Conservation (phyloP, 2,113 vertebrate genomes). For the Neomonachus schauinslandi region DNA sequence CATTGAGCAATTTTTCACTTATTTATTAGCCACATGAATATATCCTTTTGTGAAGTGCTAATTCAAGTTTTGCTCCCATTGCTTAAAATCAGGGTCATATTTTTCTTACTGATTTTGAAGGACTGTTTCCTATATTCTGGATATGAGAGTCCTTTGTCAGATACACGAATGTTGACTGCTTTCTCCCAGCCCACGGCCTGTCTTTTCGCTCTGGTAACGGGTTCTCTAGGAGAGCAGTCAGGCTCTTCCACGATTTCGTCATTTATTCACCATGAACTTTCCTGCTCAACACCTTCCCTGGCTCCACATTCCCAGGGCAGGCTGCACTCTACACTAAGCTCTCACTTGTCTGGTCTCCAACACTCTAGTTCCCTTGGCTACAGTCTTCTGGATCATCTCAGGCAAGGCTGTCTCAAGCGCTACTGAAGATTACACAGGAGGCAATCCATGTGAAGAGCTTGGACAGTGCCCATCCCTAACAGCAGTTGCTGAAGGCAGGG, state of each 20-base stretch:
- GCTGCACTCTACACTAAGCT: no score
- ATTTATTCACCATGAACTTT: not conserved
- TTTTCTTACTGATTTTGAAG: not conserved
- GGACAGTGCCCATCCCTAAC: fast-evolving
- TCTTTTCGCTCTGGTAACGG: not conserved
- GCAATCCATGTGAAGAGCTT: no score
- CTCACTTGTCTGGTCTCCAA: not conserved
- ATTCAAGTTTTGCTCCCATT: not conserved
- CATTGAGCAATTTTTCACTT: not conserved
- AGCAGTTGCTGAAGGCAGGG: not conserved
- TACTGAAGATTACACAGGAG: not conserved
- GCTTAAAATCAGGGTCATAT: not conserved
- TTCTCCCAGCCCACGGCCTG: not conserved
- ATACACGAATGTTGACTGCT: not conserved
- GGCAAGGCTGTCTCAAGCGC: not conserved
- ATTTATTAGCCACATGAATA: not conserved
- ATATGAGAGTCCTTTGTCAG: not conserved
- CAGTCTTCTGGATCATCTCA: no score
- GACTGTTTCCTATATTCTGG: not conserved
- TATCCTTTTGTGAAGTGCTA: not conserved
- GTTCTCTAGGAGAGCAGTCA: not conserved
- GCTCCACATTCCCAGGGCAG: not conserved
- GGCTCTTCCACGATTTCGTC: not conserved
- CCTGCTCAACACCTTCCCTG: not conserved
- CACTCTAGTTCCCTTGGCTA: fast-evolving